phyloP scores from a whole-genome alignment of 2,888 invertebrate genomes.

The Carabus problematicus region DNA sequence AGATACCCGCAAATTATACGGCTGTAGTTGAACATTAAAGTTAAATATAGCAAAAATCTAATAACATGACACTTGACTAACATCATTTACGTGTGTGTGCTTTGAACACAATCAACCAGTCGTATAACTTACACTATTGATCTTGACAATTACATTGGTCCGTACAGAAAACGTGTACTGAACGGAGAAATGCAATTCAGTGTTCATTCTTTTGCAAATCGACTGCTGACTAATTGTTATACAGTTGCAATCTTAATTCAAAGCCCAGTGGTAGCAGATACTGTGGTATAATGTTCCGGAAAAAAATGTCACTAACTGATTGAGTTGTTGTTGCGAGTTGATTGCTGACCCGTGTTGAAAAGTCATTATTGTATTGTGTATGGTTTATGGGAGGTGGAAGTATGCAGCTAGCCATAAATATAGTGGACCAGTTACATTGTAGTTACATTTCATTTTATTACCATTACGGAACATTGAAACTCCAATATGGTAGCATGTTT shows the following conservation, averaged over 20 bases:
- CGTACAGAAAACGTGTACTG: not conserved
- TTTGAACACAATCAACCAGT: conserved; percentile 4
- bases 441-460: too few species aligned
- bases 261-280: not conserved
- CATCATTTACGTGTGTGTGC: conserved; percentile 21
- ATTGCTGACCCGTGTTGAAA: too few species aligned
- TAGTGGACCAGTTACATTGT: too few species aligned
- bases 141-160: not conserved
- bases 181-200: not conserved
- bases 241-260: not conserved
- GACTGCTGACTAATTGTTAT: not conserved
- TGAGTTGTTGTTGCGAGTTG: too few species aligned
- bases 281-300: too few species aligned
- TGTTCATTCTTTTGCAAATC: not conserved
- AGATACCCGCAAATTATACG: conserved; percentile 3
- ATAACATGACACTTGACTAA: conserved; percentile 21
- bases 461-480: too few species aligned
- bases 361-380: too few species aligned
- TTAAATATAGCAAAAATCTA: conserved; percentile 24
- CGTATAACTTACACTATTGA: not conserved
- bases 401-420: too few species aligned
- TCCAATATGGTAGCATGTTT: too few species aligned
- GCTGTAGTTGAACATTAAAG: conserved; percentile 12
- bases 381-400: too few species aligned
- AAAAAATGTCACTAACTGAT: too few species aligned